Conservation (phyloP, 2,797 vertebrate species). For the Thalassophryne amazonica region DNA sequence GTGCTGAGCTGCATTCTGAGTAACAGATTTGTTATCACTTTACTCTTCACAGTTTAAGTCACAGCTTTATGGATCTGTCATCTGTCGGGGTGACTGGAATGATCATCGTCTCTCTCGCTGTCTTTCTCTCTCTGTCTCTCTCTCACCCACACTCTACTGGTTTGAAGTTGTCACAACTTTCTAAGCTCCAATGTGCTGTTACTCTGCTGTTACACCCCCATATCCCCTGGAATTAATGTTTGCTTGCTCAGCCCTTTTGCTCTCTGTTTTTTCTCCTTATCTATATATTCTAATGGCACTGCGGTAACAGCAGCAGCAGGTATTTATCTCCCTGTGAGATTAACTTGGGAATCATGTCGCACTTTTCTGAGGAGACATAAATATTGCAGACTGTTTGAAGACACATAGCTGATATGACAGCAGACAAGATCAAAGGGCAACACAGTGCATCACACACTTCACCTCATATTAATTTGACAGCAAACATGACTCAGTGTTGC, state of each 20-base stretch:
- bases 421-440: neutral
- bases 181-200: slow-evolving; percentile 10
- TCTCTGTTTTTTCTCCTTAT: neutral
- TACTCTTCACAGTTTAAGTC: slow-evolving; percentile 54
- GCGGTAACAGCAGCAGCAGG: slow-evolving; percentile 18
- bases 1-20: slow-evolving; percentile 9
- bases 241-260: slow-evolving; percentile 35
- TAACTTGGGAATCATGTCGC: neutral
- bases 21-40: slow-evolving; percentile 60
- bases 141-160: neutral
- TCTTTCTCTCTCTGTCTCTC: neutral
- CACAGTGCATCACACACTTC: neutral
- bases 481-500: neutral
- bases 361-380: slow-evolving; percentile 18
- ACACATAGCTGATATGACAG: neutral
- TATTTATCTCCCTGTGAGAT: slow-evolving; percentile 27
- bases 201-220: neutral
- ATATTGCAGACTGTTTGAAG: slow-evolving; percentile 24
- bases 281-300: slow-evolving; percentile 41
- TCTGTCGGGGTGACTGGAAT: slow-evolving; percentile 24
- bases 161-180: slow-evolving; percentile 22
- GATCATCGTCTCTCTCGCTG: neutral
- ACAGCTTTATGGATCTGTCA: slow-evolving; percentile 34
- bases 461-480: neutral
- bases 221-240: neutral